These are phyloP conservation scores for Eurosta solidaginis DNA, from an alignment of 1,140 invertebrate species.

Conservation along the genomic window DNA sequence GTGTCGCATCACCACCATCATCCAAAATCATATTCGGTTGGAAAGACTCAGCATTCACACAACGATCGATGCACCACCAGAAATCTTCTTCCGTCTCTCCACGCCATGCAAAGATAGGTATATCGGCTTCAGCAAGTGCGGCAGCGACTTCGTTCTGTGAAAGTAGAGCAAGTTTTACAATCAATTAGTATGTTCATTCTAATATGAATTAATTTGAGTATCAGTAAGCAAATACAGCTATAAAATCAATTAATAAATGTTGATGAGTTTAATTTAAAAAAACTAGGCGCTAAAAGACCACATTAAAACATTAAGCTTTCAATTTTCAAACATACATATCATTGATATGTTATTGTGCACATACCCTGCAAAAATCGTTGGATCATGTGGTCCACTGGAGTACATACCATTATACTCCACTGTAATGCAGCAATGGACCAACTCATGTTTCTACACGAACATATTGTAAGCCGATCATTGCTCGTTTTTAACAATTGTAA, in stretches of 20 bases:
- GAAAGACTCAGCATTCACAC: constrained; percentile 90
- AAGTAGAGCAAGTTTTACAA: neutral
- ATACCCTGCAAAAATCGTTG: too few relatives aligned
- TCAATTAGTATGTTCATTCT: neutral
- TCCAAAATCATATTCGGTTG: constrained; percentile 99
- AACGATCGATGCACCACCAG: constrained; percentile 98
- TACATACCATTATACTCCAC: too few relatives aligned
- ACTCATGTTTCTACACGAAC: too few relatives aligned
- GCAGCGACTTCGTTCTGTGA: constrained; percentile 92
- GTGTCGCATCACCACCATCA: constrained; percentile 96
- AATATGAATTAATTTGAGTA: neutral
- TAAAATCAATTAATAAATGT: neutral
- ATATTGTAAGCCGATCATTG: too few relatives aligned
- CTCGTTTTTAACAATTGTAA: too few relatives aligned
- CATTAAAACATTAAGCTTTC: neutral
- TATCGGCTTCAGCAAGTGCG: constrained; percentile 89
- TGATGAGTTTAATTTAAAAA: neutral
- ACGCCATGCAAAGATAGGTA: constrained; percentile 92
- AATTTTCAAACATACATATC: too few relatives aligned
- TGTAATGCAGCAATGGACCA: too few relatives aligned
- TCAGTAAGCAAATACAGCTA: neutral
- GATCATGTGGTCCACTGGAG: too few relatives aligned
- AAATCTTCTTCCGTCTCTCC: constrained; percentile 97
- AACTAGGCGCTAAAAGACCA: neutral
- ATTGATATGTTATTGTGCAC: too few relatives aligned